phyloP scores from a whole-genome alignment of 2,113 vertebrate species.

The Hyaena hyaena region DNA sequence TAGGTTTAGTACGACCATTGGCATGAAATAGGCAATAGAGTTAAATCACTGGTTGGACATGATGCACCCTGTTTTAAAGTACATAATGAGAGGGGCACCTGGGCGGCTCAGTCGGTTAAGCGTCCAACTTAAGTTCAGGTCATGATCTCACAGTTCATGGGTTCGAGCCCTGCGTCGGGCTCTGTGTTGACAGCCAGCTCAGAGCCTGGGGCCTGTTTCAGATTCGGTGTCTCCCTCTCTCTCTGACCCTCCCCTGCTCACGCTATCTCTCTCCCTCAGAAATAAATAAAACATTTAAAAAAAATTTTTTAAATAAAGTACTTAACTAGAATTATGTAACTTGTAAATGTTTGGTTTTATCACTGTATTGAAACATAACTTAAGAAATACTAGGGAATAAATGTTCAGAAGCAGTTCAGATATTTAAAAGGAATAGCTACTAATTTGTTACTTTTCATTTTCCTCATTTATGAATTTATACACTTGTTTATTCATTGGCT shows the following conservation, averaged over 20 bases:
- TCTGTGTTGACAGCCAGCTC: too few species aligned
- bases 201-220: too few species aligned
- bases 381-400: background rate
- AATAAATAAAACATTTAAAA: too few species aligned
- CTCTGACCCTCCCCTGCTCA: too few species aligned
- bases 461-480: background rate
- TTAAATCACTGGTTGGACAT: background rate
- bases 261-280: too few species aligned
- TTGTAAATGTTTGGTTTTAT: background rate
- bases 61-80: background rate
- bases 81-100: too few species aligned
- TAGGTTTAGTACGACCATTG: background rate
- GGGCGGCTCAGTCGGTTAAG: too few species aligned
- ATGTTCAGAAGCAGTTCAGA: background rate
- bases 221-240: too few species aligned
- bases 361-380: background rate
- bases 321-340: background rate
- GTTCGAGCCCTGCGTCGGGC: too few species aligned
- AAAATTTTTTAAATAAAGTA: background rate
- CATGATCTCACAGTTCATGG: too few species aligned
- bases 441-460: background rate
- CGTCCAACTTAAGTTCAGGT: too few species aligned
- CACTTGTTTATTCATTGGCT: background rate
- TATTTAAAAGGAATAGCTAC: background rate
- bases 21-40: background rate